Percentiles rank a stretch among this genome's conserved stretches.
Conservation (phyloP, 2,888 invertebrate genomes). For the Melanotus villosus region DNA sequence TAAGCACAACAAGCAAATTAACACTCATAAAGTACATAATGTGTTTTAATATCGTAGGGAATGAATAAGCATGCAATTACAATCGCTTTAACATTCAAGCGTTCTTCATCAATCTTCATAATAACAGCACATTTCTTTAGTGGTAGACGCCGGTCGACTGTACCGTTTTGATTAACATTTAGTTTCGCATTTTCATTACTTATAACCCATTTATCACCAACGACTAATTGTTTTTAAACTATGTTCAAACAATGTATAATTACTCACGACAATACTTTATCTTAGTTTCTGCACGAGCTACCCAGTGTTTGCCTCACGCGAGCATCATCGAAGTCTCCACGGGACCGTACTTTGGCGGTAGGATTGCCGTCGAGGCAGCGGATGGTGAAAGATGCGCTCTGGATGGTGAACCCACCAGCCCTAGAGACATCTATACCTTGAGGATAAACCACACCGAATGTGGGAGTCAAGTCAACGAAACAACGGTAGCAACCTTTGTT, state of each 20-base stretch:
- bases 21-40: conserved; percentile 6
- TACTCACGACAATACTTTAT: conserved; percentile 14
- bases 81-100: neutral
- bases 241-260: conserved; percentile 23
- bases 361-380: conserved; percentile 82
- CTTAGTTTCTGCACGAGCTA: conserved; percentile 86
- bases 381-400: conserved; percentile 81
- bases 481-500: conserved; percentile 86
- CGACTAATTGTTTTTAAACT: conserved; percentile 6
- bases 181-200: neutral
- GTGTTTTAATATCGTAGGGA: neutral
- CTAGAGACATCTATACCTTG: conserved; percentile 81
- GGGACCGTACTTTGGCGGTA: conserved; percentile 85
- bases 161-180: conserved; percentile 23
- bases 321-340: conserved; percentile 88
- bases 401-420: conserved; percentile 81
- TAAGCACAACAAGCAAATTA: neutral
- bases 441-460: conserved; percentile 81
- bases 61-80: neutral
- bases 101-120: conserved; percentile 11
- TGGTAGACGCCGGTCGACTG: neutral
- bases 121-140: conserved; percentile 9
- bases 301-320: conserved; percentile 83
- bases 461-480: conserved; percentile 82
- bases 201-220: conserved; percentile 7